Conservation (phyloP, 2,797 vertebrate genomes). For the Forpus xanthops region DNA sequence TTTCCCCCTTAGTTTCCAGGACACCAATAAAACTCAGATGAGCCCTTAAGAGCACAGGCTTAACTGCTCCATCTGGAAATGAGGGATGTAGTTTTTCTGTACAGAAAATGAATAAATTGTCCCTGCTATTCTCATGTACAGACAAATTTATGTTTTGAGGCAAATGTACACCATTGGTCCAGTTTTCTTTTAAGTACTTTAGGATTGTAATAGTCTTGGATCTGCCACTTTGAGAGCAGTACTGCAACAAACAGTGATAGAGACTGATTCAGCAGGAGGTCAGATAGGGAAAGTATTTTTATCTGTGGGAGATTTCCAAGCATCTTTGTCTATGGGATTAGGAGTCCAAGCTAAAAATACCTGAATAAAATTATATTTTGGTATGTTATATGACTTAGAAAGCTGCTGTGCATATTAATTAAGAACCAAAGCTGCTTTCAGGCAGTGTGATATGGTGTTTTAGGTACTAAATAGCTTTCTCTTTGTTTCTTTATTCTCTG, state of each 20-base stretch:
- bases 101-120: neutral
- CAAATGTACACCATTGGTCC: neutral
- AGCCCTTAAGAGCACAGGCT: neutral
- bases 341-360: neutral
- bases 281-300: neutral
- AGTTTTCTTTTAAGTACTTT: neutral
- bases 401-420: conserved; percentile 18
- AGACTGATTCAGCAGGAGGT: neutral
- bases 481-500: conserved; percentile 26
- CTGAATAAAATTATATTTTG: neutral
- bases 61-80: neutral
- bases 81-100: neutral
- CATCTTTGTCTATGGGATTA: neutral
- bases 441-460: neutral
- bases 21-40: neutral
- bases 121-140: neutral
- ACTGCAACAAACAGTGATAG: neutral
- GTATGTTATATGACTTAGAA: neutral
- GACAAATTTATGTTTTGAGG: neutral
- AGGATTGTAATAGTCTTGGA: neutral
- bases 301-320: neutral
- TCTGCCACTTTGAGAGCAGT: neutral
- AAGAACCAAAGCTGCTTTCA: conserved; percentile 13
- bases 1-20: neutral
- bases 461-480: conserved; percentile 16